These are phyloP conservation scores for Phoxinus phoxinus DNA, from an alignment of 2,113 vertebrate species.

Conservation along the genomic window DNA sequence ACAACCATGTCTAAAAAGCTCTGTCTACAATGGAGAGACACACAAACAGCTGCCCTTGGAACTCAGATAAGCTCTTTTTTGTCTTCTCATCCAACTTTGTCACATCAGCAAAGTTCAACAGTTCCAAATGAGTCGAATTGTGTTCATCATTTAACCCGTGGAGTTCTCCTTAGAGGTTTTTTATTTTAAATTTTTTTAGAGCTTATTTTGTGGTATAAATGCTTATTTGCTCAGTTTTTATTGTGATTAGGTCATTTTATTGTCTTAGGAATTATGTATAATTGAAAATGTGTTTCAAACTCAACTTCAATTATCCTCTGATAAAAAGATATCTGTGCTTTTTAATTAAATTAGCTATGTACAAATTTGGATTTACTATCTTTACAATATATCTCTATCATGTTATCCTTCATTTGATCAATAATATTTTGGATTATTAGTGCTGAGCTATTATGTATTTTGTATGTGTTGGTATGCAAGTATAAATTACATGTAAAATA, in stretches of 20 bases:
- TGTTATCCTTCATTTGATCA: neutral
- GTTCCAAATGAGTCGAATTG: neutral
- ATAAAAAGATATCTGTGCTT: neutral
- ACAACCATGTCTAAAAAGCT: slow-evolving; percentile 57
- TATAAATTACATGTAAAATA: neutral
- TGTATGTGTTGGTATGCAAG: neutral
- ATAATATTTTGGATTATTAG: neutral
- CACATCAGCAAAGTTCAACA: neutral
- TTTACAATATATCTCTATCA: neutral
- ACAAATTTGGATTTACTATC: neutral
- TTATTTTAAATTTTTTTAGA: neutral
- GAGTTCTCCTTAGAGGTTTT: neutral
- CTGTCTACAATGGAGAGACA: slow-evolving; percentile 52
- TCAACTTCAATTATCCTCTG: too few relatives aligned
- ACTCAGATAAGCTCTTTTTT: slow-evolving; percentile 41
- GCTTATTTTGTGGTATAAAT: neutral
- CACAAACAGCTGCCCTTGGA: slow-evolving; percentile 46
- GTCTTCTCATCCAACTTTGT: slow-evolving; percentile 1
- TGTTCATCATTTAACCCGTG: neutral
- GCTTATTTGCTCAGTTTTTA: neutral
- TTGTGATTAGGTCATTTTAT: neutral
- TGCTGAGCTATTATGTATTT: neutral
- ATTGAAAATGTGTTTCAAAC: neutral
- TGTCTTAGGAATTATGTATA: neutral
- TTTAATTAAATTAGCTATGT: neutral